phyloP scores from a whole-genome alignment of 2,888 invertebrate species.

The Stomorhina lunata region DNA sequence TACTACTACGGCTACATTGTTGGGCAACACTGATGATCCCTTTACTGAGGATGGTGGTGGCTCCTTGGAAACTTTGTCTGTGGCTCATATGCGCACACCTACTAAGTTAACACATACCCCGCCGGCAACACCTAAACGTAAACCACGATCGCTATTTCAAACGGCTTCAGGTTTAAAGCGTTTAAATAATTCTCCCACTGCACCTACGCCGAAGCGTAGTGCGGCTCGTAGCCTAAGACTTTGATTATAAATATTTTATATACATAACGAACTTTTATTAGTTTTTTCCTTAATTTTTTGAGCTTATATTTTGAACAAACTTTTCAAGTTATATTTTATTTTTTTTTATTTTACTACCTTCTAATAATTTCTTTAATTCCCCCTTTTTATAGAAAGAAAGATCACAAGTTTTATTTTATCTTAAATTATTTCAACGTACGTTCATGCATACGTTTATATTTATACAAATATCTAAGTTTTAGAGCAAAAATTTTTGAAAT shows the following conservation, averaged over 20 bases:
- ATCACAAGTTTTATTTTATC: slow-evolving; percentile 18
- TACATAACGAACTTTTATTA: too few species aligned
- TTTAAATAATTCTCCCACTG: slow-evolving; percentile 53
- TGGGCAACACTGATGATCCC: slow-evolving; percentile 50
- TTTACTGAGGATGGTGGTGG: slow-evolving; percentile 50
- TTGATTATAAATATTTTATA: slow-evolving; percentile 53
- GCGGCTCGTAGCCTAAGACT: slow-evolving; percentile 68
- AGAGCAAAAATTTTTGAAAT: too few species aligned
- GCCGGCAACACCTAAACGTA: slow-evolving; percentile 68
- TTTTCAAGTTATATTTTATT: neutral
- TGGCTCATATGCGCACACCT: slow-evolving; percentile 66
- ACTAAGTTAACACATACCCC: slow-evolving; percentile 67
- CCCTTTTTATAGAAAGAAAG: neutral
- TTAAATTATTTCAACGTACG: neutral
- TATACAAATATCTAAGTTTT: too few species aligned
- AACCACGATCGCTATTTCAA: slow-evolving; percentile 60
- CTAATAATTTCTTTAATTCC: neutral
- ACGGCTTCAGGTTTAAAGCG: slow-evolving; percentile 63
- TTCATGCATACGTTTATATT: too few species aligned
- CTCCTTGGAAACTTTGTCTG: slow-evolving; percentile 42
- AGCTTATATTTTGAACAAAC: neutral
- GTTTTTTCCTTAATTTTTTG: slow-evolving; percentile 15
- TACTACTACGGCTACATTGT: slow-evolving; percentile 37
- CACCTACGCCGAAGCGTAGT: slow-evolving; percentile 66
- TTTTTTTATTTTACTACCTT: neutral